Evolutionary conservation across 1,140 invertebrate genomes (phyloP).

Genomic region (Steinernema feltiae): DNA sequence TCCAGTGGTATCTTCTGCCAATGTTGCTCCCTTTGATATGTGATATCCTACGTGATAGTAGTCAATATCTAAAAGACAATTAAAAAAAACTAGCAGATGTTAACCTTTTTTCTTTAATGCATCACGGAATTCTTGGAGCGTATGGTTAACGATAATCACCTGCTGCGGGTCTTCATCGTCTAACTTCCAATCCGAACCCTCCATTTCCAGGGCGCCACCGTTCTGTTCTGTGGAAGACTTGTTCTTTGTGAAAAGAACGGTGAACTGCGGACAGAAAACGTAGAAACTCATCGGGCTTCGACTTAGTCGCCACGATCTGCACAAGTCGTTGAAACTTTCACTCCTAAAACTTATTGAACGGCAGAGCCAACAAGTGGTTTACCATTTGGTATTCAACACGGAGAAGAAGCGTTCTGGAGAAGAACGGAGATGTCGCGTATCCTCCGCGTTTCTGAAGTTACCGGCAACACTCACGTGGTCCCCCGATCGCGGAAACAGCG

Average conservation of each 20-base stretch:
- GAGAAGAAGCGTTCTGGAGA: not conserved
- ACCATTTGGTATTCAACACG: not conserved
- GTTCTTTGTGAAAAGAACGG: not conserved
- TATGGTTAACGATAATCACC: not conserved
- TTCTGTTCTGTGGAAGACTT: not conserved
- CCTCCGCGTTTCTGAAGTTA: not conserved
- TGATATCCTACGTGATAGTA: not conserved
- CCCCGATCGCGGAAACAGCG: not conserved
- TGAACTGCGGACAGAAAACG: constrained; percentile 7
- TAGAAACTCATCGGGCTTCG: not conserved
- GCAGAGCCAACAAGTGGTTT: not conserved
- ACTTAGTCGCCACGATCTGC: not conserved
- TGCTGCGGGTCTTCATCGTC: not conserved
- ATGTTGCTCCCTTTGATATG: not conserved
- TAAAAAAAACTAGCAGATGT: not conserved
- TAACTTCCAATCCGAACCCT: not conserved
- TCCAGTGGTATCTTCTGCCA: not conserved
- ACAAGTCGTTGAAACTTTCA: not conserved
- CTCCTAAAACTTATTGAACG: not conserved
- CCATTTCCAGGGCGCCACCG: not conserved
- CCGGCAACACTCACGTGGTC: not conserved
- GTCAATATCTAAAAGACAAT: not conserved
- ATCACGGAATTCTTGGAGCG: not conserved
- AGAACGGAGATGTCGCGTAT: not conserved
- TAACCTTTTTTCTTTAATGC: not conserved